These are phyloP conservation scores for Bucorvus abyssinicus DNA, from an alignment of 2,797 vertebrate species.

Conservation along the genomic window DNA sequence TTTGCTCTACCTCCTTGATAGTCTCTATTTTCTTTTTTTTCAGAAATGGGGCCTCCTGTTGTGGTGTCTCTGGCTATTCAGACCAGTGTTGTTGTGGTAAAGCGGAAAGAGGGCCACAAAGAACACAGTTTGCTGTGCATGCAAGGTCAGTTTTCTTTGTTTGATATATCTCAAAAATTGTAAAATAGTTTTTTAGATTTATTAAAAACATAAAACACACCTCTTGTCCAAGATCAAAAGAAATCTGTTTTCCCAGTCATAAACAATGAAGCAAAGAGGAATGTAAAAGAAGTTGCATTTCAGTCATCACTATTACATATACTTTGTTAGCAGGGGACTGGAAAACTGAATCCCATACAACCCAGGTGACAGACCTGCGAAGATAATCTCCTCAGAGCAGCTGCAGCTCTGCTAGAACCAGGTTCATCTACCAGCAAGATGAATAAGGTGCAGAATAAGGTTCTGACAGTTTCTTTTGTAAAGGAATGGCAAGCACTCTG, in stretches of 20 bases:
- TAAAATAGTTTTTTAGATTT: background rate
- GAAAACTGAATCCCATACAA: background rate
- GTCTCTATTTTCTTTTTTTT: background rate
- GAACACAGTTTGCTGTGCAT: background rate
- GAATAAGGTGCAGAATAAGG: background rate
- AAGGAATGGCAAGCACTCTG: background rate
- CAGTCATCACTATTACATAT: background rate
- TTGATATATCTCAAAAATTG: background rate
- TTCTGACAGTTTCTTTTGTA: background rate
- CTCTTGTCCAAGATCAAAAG: background rate
- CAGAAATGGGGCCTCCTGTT: background rate
- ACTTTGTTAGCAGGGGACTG: background rate
- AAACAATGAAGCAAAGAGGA: background rate
- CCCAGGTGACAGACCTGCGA: background rate
- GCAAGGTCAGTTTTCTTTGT: background rate
- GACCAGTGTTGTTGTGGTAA: background rate
- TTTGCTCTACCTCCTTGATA: background rate
- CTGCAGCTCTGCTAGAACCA: background rate
- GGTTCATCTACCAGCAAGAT: background rate
- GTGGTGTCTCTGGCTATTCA: background rate
- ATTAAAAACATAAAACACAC: background rate
- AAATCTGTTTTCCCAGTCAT: background rate
- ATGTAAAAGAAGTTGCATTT: background rate
- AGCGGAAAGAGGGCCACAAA: background rate
- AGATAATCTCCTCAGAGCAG: background rate